Conservation (phyloP, 2,888 invertebrate genomes). For the Neria commutata region DNA sequence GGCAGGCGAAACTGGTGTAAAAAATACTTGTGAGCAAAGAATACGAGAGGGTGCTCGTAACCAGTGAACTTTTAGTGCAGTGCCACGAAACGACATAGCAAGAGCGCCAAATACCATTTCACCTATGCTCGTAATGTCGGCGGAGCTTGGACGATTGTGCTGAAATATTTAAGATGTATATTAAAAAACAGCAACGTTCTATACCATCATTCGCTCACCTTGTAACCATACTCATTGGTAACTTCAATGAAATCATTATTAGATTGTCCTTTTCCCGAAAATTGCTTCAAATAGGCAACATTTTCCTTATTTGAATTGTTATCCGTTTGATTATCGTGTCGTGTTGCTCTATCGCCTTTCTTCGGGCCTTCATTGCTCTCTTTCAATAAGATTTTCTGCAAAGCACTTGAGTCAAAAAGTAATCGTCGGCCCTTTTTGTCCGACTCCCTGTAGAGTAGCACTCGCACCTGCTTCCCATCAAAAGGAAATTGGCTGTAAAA, state of each 20-base stretch:
- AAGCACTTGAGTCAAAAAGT: conserved; percentile 80
- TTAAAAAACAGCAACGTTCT: background rate
- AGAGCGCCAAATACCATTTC: conserved; percentile 94
- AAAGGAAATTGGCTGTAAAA: conserved; percentile 66
- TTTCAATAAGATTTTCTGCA: conserved; percentile 66
- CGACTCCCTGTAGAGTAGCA: conserved; percentile 85
- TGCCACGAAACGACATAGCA: conserved; percentile 85
- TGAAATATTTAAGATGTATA: conserved; percentile 43
- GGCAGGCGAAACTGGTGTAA: conserved; percentile 62
- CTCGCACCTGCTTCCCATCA: conserved; percentile 74
- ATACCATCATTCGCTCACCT: conserved; percentile 64
- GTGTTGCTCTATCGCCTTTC: conserved; percentile 29
- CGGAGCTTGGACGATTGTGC: conserved; percentile 69
- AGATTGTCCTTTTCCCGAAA: conserved; percentile 46
- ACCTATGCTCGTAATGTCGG: conserved; percentile 77
- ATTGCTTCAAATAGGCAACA: background rate
- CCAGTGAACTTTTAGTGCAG: conserved; percentile 78
- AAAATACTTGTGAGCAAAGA: conserved; percentile 69
- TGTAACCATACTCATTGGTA: conserved; percentile 69
- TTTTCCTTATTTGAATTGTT: conserved; percentile 19
- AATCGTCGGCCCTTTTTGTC: conserved; percentile 81
- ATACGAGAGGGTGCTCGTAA: conserved; percentile 63
- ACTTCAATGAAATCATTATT: conserved; percentile 66
- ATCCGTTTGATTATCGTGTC: conserved; percentile 30
- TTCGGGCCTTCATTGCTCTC: conserved; percentile 36